Conservation (phyloP, 2,797 vertebrate species). For the Holocentrus rufus region DNA sequence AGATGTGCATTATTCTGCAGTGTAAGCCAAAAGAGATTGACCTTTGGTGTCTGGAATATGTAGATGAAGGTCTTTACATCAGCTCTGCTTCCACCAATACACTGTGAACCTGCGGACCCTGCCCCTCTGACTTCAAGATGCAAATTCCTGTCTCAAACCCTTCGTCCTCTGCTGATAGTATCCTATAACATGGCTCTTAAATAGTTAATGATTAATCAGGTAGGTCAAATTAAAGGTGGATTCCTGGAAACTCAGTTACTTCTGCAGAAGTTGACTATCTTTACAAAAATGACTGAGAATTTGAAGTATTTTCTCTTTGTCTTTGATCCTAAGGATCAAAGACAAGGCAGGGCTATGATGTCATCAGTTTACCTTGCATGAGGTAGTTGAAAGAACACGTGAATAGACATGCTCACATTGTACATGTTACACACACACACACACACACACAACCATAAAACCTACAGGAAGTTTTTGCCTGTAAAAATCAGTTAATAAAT, state of each 20-base stretch:
- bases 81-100: constrained; percentile 32
- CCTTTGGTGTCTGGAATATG: constrained; percentile 40
- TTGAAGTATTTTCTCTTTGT: no score
- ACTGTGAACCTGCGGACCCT: constrained; percentile 9
- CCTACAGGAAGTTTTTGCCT: no score
- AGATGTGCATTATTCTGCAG: constrained; percentile 14
- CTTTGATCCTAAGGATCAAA: no score
- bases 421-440: no score
- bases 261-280: neutral
- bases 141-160: neutral
- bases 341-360: no score
- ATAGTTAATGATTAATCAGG: neutral
- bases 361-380: no score
- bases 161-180: neutral
- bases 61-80: constrained; percentile 13
- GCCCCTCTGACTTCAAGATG: neutral
- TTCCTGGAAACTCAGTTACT: neutral
- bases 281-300: no score
- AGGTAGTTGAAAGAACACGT: no score
- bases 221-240: neutral
- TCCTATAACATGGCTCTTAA: neutral
- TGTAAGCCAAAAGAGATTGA: constrained; percentile 26
- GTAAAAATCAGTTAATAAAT: no score
- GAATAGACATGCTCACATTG: no score
- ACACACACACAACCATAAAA: no score